Base-by-base conservation (phyloP, 2,888 invertebrate species). In the Agelastica alni region DNA sequence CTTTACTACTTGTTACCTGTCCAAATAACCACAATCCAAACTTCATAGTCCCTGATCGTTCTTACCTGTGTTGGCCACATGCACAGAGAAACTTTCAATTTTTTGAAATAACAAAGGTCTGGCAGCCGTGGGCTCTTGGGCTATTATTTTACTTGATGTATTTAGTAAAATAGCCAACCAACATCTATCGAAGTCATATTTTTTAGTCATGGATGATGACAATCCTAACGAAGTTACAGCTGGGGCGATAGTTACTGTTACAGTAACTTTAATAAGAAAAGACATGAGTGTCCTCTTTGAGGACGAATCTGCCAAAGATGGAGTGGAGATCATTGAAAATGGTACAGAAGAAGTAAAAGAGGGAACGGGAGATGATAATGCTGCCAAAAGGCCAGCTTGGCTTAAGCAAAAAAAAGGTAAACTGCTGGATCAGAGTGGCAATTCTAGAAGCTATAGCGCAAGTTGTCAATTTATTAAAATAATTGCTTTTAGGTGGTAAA, bases 241-340 rank as follows among this genome's bases (percentile, higher is more conserved):
- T 7, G 96, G 96, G 34, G 96, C 98, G 13, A 93, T 98, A 63
- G 96, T 99, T 0, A 99, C 99, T 0, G 95, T 99, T 0, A 96
- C 96, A 0, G 96, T 98, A 2, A 88, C 85, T 26, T 78, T 99
- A 49, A 82, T 83, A 9, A 83, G 99, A 41, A 86, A 86, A 68
- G 86, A 91, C 68, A 89, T 98, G 89, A 88, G 85, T 61, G 86
- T 86, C 30, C 76, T 93, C 3, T 91, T 93, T 70, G 92, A 91
- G 2, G 89, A 91, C 64, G 87, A 90, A 2, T 84, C 85, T 22
- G 83, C 86, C 13, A 78, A 74, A 55, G 79, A 74, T 61, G 82
- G 83, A 34, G 68, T 65, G 13, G 61, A 65, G 12, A 69, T 72
- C 20, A 63, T 60, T 61, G 83, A 83, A 57, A 82, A 80, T 45